Base-by-base conservation (phyloP, 2,888 invertebrate genomes). In the Lithophane semibrunnea region DNA sequence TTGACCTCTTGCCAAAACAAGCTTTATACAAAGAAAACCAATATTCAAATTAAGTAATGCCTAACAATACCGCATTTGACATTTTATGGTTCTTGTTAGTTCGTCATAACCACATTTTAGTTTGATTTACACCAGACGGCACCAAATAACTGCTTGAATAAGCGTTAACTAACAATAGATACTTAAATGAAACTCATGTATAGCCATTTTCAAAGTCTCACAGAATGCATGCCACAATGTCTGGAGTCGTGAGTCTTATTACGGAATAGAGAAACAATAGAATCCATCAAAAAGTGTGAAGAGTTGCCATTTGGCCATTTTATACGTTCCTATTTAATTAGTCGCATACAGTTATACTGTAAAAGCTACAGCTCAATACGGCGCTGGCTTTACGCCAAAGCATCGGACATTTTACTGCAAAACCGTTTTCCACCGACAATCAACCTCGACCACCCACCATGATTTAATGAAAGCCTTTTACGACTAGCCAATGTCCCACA, bases 331-430 rank as follows among this genome's bases (percentile, higher is more conserved):
- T 60, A 78, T 77, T 65, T 74, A 81, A 85, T 86, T 79, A 80
- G 70, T 75, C 75, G 70, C 49, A 29, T 65, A 75, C 42, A 73
- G 63, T 71, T 68, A 64, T n/a, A 65, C 37, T 65, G 52, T 68
- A 69, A 79, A 73, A 68, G 66, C 69, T 79, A 69, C 73, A 58
- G 42, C 72, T 72, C 66, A 63, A 77, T 80, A 77, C 73, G 69
- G 67, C 61, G 29, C 80, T 90, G 91, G 90, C 88, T 68, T 58
- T 49, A 66, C 58, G 89, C 90, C 90, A 91, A 84, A 79, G 63
- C 70, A 80, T 84, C 79, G 73, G 75, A 71, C 84, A 85, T 88
- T 90, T 90, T 89, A 91, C 88, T 85, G 90, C 87, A 88, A 86
- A 88, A 88, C 86, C 75, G 88, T 89, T 88, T 85, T 85, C 83